Conservation (phyloP, 1,140 invertebrate genomes). For the Hylaeus volcanicus region DNA sequence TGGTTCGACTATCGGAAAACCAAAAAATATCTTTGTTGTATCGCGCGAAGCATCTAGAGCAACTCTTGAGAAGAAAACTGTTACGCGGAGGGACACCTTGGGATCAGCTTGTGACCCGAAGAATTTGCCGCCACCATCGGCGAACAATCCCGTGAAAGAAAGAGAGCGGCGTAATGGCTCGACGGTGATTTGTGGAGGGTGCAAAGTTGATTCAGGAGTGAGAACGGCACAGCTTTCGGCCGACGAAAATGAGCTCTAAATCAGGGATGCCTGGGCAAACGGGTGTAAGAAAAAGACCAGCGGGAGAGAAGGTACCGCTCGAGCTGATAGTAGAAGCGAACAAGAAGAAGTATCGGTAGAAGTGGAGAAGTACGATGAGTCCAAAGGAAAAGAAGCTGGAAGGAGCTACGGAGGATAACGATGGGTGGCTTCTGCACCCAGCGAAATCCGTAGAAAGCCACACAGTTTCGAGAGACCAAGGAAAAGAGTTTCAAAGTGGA, state of each 20-base stretch:
- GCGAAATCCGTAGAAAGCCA: constrained; percentile 3
- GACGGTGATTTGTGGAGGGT: constrained; percentile 65
- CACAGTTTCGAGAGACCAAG: constrained; percentile 3
- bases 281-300: constrained; percentile 67
- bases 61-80: too few species aligned
- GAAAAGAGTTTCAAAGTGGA: not conserved
- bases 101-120: not conserved
- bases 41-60: too few species aligned
- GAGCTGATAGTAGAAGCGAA: constrained; percentile 22
- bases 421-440: not conserved
- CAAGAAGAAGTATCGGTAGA: constrained; percentile 14
- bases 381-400: not conserved
- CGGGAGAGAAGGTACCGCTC: constrained; percentile 26
- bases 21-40: too few species aligned
- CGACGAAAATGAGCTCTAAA: constrained; percentile 75
- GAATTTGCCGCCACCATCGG: not conserved
- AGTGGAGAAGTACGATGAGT: constrained; percentile 14
- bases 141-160: not conserved
- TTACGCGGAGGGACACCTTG: too few species aligned
- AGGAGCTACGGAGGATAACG: not conserved
- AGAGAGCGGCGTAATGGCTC: constrained; percentile 55
- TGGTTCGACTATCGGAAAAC: not conserved
- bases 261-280: constrained; percentile 68
- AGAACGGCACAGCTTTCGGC: constrained; percentile 69
- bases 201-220: constrained; percentile 71